phyloP scores from a whole-genome alignment of 1,140 invertebrate species.

The Solenopsis invicta region DNA sequence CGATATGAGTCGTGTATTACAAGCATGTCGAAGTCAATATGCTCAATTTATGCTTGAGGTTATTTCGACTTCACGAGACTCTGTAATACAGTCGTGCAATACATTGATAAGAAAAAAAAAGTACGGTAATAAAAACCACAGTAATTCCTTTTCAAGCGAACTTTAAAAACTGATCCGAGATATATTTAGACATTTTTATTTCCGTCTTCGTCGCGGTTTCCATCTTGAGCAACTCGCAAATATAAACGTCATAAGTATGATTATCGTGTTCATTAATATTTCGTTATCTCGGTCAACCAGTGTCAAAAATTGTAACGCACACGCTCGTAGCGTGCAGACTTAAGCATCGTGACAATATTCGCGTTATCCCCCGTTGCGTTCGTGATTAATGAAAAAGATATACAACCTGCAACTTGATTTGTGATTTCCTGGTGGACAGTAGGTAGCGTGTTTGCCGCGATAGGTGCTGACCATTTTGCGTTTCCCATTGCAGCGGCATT shows the following conservation, averaged over 20 bases:
- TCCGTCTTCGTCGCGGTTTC: not conserved
- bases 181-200: constrained; percentile 12
- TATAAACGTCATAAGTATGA: constrained; percentile 1
- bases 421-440: constrained; percentile 43
- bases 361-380: constrained; percentile 16
- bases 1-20: not conserved
- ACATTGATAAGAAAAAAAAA: not conserved
- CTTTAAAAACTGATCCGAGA: not conserved
- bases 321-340: not conserved
- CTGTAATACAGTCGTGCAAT: not conserved
- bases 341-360: constrained; percentile 16
- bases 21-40: not conserved
- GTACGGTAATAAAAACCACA: not conserved
- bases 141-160: constrained; percentile 2
- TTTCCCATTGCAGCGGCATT: not conserved
- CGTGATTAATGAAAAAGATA: constrained; percentile 59
- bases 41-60: not conserved
- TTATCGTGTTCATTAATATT: constrained; percentile 47
- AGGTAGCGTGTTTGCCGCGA: constrained; percentile 8
- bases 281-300: constrained; percentile 26
- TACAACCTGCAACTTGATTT: constrained; percentile 23
- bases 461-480: constrained; percentile 15
- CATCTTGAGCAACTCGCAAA: not conserved
- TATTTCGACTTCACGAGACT: not conserved
- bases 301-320: constrained; percentile 16